Percentiles rank a stretch among this genome's conserved stretches.
These are phyloP conservation scores for Yponomeuta sedellus DNA, from an alignment of 2,888 invertebrate genomes.

Conservation along the genomic window DNA sequence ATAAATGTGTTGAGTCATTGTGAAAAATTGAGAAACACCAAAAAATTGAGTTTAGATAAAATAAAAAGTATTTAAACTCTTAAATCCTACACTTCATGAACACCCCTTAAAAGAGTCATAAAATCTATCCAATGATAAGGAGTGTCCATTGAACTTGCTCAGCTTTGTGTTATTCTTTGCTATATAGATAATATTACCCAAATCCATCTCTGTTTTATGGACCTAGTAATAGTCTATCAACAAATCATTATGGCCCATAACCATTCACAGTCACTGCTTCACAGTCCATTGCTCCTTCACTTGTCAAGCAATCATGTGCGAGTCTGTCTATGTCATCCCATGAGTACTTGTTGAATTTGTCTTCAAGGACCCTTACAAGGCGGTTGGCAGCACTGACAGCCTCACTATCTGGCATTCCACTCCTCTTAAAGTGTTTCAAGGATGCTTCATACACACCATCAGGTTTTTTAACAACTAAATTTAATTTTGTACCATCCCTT, in stretches of 20 bases:
- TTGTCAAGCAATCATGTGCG: conserved; percentile 50
- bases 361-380: conserved; percentile 72
- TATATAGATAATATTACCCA: too few relatives aligned
- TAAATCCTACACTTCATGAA: too few relatives aligned
- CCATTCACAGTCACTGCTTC: not conserved
- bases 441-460: conserved; percentile 78
- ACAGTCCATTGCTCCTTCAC: conserved; percentile 29
- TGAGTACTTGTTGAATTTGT: conserved; percentile 71
- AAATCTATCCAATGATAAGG: too few relatives aligned
- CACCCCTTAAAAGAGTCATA: too few relatives aligned
- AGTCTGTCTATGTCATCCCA: conserved; percentile 78
- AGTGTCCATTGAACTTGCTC: too few relatives aligned
- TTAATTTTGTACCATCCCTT: conserved; percentile 84
- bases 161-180: too few relatives aligned
- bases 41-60: too few relatives aligned
- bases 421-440: conserved; percentile 77
- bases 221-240: not conserved
- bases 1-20: too few relatives aligned
- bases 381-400: conserved; percentile 77
- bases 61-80: too few relatives aligned
- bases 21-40: too few relatives aligned
- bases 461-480: conserved; percentile 82
- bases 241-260: not conserved
- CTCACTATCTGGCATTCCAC: conserved; percentile 77
- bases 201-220: too few relatives aligned